Conservation (phyloP, 2,113 vertebrate species). For the Furnarius figulus region DNA sequence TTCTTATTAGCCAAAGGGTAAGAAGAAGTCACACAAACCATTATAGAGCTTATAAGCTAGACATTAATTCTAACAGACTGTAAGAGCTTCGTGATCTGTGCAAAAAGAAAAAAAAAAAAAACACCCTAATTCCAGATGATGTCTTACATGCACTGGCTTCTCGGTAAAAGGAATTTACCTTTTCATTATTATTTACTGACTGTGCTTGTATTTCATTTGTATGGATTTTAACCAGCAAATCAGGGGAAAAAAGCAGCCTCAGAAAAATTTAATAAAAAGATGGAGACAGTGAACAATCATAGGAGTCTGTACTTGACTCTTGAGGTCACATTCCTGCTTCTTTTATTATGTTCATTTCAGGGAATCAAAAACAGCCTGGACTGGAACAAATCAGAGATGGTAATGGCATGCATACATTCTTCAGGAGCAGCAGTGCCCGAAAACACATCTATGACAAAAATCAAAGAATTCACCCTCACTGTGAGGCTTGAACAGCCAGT, state of each 20-base stretch:
- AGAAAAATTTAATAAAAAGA: conserved; percentile 77
- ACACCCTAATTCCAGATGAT: conserved; percentile 68
- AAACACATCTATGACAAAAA: not conserved
- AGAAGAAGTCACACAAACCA: conserved; percentile 39
- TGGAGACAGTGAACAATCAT: conserved; percentile 66
- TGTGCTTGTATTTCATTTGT: conserved; percentile 76
- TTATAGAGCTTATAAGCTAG: conserved; percentile 54
- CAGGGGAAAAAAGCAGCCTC: not conserved
- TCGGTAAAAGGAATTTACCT: conserved; percentile 76
- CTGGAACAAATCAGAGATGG: conserved; percentile 4
- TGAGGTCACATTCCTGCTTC: conserved; percentile 54
- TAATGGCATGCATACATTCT: not conserved
- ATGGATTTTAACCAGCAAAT: conserved; percentile 76
- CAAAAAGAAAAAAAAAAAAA: conserved; percentile 47
- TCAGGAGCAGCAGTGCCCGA: not conserved
- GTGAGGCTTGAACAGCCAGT: not conserved
- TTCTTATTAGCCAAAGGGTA: conserved; percentile 66
- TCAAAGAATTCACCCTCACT: not conserved
- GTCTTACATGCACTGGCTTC: conserved; percentile 69
- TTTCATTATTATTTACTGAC: conserved; percentile 83
- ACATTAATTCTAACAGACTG: conserved; percentile 70
- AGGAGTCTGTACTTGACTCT: conserved; percentile 65
- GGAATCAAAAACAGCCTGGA: not conserved
- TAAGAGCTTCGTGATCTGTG: conserved; percentile 59
- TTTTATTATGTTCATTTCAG: conserved; percentile 60